Evolutionary conservation across 1,140 invertebrate species (phyloP).

Genomic region (Saccostrea cuccullata): DNA sequence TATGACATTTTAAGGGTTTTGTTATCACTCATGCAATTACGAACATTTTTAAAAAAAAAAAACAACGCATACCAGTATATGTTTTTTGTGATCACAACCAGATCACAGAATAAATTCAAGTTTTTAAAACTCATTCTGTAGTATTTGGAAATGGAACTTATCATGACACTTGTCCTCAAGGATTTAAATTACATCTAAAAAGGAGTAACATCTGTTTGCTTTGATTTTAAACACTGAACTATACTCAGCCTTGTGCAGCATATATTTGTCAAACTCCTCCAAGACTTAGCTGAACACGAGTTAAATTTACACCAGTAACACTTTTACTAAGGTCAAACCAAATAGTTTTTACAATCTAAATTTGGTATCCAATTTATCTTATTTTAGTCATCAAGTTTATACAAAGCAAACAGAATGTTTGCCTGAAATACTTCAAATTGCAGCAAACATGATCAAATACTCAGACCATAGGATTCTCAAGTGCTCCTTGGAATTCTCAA

Average conservation of each 20-base stretch:
- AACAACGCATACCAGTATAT: no score
- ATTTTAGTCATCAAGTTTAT: not conserved
- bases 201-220: not conserved
- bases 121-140: no score
- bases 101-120: no score
- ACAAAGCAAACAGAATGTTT: not conserved
- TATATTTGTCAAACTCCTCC: not conserved
- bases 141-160: no score
- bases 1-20: no score
- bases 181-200: not conserved
- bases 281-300: not conserved
- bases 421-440: not conserved
- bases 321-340: not conserved
- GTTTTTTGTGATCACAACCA: no score
- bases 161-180: not conserved
- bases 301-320: not conserved
- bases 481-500: not conserved
- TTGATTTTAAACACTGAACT: not conserved
- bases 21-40: no score
- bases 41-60: no score
- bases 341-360: not conserved
- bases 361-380: constrained; percentile 15
- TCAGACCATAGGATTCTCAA: not conserved
- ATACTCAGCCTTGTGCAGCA: not conserved
- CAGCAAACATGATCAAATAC: constrained; percentile 21